Base-by-base conservation (phyloP, 2,797 vertebrate species). In the Gadopsis bispinosus region DNA sequence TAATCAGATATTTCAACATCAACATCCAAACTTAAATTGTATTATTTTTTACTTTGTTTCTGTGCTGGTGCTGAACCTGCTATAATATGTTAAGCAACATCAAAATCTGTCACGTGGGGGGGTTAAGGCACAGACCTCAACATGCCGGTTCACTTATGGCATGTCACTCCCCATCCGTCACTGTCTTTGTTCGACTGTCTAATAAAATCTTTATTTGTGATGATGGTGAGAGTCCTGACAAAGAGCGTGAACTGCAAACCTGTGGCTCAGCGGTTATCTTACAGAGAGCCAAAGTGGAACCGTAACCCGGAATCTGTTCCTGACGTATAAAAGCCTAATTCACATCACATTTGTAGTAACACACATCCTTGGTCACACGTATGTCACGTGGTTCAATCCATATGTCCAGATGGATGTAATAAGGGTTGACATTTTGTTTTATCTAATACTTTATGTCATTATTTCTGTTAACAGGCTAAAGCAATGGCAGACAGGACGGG, bases 271-370 rank as follows among this genome's bases (percentile, higher is more conserved):
- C 26, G 22, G 1, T 54, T 17, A 16, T 17, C 31, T 37, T 39
- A 33, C 8, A 65, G 45, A 60, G 47, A 74, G 60, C 71, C n/a
- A 3, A 59, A 58, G 65, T 37, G 10, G 45, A 45, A 58, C 1
- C 3, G 0, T 10, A 7, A 35, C 26, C 26, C 20, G 6, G 35
- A 20, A 60, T 65, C 45, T 47, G 5, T 50, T 35, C 13, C 22
- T 12, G 29, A 56, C 20, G 19, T 35, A 29, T 41, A 56, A 56
- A 20, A 16, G 29, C 7, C 16, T 55, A 22, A 43, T 68, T 22
- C n/a, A 10, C 37, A 31, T 55, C 39, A 45, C 29, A 33, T 33
- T 56, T 69, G 41, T 33, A 47, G 37, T 68, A 20, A 29, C 11
- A 29, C 51, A 43, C 54, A 29, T 19, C 7, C 20, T 16, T 31